Percentiles rank a stretch among this genome's conserved stretches.
Conservation (phyloP, 1,140 invertebrate species). For the Lordiphosa collinella region DNA sequence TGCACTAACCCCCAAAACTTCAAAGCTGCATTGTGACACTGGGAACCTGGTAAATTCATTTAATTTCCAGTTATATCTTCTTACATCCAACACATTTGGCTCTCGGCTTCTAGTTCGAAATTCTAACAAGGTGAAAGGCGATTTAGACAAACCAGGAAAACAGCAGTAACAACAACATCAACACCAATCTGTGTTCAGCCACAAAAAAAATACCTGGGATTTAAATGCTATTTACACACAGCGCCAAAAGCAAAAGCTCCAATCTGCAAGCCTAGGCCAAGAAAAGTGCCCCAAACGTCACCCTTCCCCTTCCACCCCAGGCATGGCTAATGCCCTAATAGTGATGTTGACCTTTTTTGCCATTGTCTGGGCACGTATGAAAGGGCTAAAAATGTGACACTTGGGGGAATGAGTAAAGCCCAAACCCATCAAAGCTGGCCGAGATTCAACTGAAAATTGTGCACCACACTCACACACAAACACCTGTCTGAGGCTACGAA, state of each 20-base stretch:
- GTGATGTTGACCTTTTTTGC: constrained; percentile 65
- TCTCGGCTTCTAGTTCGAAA: not conserved
- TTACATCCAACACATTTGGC: not conserved
- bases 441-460: constrained; percentile 70
- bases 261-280: constrained; percentile 22
- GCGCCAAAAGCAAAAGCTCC: constrained; percentile 28
- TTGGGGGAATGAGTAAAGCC: constrained; percentile 30
- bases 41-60: not conserved
- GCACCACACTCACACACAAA: constrained; percentile 20
- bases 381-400: constrained; percentile 68
- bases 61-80: constrained; percentile 8
- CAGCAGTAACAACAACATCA: constrained; percentile 4
- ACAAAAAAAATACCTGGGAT: constrained; percentile 47
- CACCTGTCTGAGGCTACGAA: no score
- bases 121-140: constrained; percentile 9
- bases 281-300: constrained; percentile 7
- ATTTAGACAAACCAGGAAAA: constrained; percentile 1
- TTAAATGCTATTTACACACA: constrained; percentile 73
- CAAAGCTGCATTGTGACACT: not conserved
- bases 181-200: constrained; percentile 6
- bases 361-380: constrained; percentile 68
- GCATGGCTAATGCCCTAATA: constrained; percentile 42
- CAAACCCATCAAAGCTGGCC: constrained; percentile 42
- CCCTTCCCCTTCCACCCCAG: not conserved
- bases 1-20: constrained; percentile 6